Evolutionary conservation across 2,888 invertebrate genomes (phyloP).

Genomic region (Drosophila aldrichi): DNA sequence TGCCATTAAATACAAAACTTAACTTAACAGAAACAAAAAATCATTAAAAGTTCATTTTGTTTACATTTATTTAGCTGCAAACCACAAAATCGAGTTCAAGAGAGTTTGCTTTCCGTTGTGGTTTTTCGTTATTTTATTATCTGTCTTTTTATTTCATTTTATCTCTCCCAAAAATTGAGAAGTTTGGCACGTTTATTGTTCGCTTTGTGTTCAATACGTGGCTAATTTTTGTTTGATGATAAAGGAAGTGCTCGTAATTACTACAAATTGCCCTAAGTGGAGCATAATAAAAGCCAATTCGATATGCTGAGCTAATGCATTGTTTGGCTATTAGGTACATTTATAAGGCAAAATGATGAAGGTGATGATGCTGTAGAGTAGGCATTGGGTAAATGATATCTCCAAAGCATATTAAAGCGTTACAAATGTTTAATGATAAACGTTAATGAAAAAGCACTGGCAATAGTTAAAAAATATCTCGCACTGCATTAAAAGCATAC

Average conservation of each 20-base stretch:
- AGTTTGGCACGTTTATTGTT: constrained; percentile 40
- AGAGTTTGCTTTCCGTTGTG: constrained; percentile 71
- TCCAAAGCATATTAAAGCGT: neutral
- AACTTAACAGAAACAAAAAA: constrained; percentile 11
- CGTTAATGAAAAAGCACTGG: too few relatives aligned
- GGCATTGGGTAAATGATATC: neutral
- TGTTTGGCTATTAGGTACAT: neutral
- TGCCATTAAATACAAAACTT: constrained; percentile 11
- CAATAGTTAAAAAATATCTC: too few relatives aligned
- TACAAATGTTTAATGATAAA: neutral
- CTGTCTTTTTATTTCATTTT: constrained; percentile 2
- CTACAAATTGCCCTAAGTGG: constrained; percentile 37
- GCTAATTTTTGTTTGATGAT: constrained; percentile 38
- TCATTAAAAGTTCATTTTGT: constrained; percentile 56
- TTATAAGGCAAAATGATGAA: neutral
- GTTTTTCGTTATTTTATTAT: constrained; percentile 33
- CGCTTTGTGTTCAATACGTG: constrained; percentile 38
- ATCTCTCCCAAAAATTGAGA: constrained; percentile 17
- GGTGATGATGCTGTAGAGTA: neutral
- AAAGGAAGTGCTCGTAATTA: constrained; percentile 38
- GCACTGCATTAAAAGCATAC: too few relatives aligned
- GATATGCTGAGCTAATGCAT: neutral
- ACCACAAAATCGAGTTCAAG: constrained; percentile 63
- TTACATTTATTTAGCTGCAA: constrained; percentile 41
- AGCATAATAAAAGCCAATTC: constrained; percentile 33